Conservation (phyloP, 2,797 vertebrate genomes). For the Sternarchorhynchus goeldii region DNA sequence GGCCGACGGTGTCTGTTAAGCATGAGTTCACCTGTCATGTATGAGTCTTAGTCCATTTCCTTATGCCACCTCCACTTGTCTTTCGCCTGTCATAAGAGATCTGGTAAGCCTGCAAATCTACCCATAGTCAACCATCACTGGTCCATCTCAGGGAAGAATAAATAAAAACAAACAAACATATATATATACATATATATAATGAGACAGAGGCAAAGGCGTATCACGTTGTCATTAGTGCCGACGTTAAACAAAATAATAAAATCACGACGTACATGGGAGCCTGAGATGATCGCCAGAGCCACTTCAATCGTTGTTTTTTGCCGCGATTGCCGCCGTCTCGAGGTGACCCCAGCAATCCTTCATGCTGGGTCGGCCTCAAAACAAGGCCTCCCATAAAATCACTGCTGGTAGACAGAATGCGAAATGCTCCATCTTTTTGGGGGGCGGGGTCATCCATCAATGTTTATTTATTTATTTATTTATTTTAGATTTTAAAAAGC, state of each 20-base stretch:
- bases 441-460: too few species aligned
- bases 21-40: constrained; percentile 58
- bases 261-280: neutral
- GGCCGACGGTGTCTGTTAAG: constrained; percentile 45
- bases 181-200: constrained; percentile 11
- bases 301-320: too few species aligned
- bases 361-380: constrained; percentile 24
- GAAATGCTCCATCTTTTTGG: constrained; percentile 29
- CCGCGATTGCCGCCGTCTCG: neutral
- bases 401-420: constrained; percentile 21
- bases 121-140: constrained; percentile 23
- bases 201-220: constrained; percentile 25
- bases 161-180: neutral
- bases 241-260: constrained; percentile 27
- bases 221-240: neutral
- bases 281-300: neutral
- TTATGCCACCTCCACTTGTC: constrained; percentile 45
- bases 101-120: constrained; percentile 8
- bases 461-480: too few species aligned
- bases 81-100: constrained; percentile 24
- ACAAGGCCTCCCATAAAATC: constrained; percentile 17
- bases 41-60: constrained; percentile 43
- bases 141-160: neutral
- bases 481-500: neutral
- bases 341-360: constrained; percentile 30